phyloP scores from a whole-genome alignment of 2,797 vertebrate species.

The Simalia tracyae region DNA sequence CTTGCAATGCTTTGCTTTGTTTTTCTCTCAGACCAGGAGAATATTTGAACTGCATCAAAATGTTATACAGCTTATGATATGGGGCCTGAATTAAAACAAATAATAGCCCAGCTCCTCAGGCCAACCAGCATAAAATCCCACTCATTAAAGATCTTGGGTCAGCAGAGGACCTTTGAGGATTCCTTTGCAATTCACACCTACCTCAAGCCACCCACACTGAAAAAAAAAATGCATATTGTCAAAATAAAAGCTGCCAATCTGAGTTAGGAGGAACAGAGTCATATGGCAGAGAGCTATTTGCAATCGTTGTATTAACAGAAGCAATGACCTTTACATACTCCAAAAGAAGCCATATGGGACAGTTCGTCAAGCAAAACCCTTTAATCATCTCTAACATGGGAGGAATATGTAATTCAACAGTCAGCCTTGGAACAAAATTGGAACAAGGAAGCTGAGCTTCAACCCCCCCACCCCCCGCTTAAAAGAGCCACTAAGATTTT shows the following conservation, averaged over 20 bases:
- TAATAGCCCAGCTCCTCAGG: neutral
- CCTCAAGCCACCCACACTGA: slow-evolving; percentile 53
- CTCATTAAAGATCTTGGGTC: neutral
- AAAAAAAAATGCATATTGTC: slow-evolving; percentile 63
- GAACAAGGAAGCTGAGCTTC: slow-evolving; percentile 9
- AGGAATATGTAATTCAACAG: slow-evolving; percentile 10
- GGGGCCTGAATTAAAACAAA: slow-evolving; percentile 46
- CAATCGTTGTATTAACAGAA: slow-evolving; percentile 63
- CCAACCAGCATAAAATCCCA: neutral
- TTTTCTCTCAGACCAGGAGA: slow-evolving; percentile 56
- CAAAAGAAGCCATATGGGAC: slow-evolving; percentile 61
- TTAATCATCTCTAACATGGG: slow-evolving; percentile 27
- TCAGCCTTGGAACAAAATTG: slow-evolving; percentile 43
- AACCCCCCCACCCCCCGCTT: neutral
- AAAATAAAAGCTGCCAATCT: slow-evolving; percentile 43
- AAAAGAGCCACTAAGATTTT: slow-evolving; percentile 27
- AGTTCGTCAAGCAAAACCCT: slow-evolving; percentile 41
- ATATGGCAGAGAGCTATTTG: slow-evolving; percentile 59
- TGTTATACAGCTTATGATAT: neutral
- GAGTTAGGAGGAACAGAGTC: slow-evolving; percentile 30
- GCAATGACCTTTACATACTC: slow-evolving; percentile 66
- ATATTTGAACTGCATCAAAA: slow-evolving; percentile 39
- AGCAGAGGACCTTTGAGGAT: neutral
- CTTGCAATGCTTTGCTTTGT: slow-evolving; percentile 49
- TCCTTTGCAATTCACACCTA: slow-evolving; percentile 37